Evolutionary conservation across 1,140 invertebrate genomes (phyloP), one percentile per base, ranked within the genome.

Genomic region (Melanaphis sacchari): DNA sequence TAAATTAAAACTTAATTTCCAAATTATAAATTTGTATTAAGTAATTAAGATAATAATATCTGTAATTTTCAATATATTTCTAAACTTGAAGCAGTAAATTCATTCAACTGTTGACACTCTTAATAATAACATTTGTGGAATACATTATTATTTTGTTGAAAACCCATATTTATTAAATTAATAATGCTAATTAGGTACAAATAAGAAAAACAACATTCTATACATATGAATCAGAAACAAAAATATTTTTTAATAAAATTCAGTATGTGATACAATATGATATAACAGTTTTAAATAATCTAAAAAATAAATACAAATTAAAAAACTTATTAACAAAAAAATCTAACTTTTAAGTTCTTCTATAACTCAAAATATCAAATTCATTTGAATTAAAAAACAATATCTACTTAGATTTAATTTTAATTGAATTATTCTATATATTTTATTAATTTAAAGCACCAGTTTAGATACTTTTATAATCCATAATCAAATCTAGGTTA

Each of bases 401-500:
- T 66, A n/a, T 31, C 59, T 76, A 76, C 59, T 76, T 76, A 76
- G 5, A 76, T 76, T 76, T 5, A n/a, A 76, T n/a, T n/a, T n/a
- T 1, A n/a, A 76, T 18, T 76, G 0, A 11, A n/a, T 66, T n/a
- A 4, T n/a, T 66, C 15, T 76, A n/a, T n/a, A 36, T 18, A n/a
- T 66, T 66, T 66, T 21, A 66, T 1, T n/a, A 15, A 31, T n/a
- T 15, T 66, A 15, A 66, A 76, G 59, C n/a, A 76, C n/a, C 59
- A 76, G 7, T 76, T 76, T 76, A 76, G 59, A n/a, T 76, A 36
- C 4, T 76, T n/a, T 76, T 82, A 87, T 40, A 92, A 92, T 81
- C 90, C 46, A 82, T 92, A 82, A 92, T 92, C 22, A 49, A 36
- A 92, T 49, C 90, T 46, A 92, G 90, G 38, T 66, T 41, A 90